Percentiles rank a stretch among this genome's conserved stretches.
These are phyloP conservation scores for Falco peregrinus DNA, from an alignment of 2,797 vertebrate genomes.

Conservation along the genomic window DNA sequence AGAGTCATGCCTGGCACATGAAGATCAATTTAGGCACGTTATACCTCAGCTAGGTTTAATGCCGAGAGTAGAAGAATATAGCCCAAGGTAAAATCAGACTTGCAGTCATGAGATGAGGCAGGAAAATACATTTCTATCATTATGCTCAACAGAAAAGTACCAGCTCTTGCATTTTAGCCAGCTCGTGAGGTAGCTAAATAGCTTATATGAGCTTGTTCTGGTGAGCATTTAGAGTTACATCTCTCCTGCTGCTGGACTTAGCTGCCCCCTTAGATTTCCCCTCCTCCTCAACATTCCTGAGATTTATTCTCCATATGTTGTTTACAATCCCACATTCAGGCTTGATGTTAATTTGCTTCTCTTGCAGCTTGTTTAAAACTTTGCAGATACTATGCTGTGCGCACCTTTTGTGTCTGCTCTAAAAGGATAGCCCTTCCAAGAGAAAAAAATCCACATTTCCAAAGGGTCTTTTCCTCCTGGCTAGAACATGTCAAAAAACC, in stretches of 20 bases:
- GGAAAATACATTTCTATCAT: background rate
- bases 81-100: background rate
- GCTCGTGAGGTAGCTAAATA: background rate
- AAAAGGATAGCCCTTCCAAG: background rate
- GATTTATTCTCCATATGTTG: constrained; percentile 54
- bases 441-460: background rate
- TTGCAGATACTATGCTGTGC: background rate
- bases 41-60: background rate
- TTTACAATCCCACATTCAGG: background rate
- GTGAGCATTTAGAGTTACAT: background rate
- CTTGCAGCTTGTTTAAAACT: constrained; percentile 1
- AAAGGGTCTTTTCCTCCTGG: background rate
- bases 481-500: background rate
- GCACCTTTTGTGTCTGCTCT: background rate
- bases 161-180: constrained; percentile 1
- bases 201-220: background rate
- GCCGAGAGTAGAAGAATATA: background rate
- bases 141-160: background rate
- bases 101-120: background rate
- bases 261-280: background rate
- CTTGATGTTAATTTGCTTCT: constrained; percentile 15
- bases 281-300: background rate
- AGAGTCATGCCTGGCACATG: background rate
- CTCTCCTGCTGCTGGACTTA: background rate
- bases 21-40: background rate